Evolutionary conservation across 2,113 vertebrate species (phyloP).

Genomic region (Fulica atra): DNA sequence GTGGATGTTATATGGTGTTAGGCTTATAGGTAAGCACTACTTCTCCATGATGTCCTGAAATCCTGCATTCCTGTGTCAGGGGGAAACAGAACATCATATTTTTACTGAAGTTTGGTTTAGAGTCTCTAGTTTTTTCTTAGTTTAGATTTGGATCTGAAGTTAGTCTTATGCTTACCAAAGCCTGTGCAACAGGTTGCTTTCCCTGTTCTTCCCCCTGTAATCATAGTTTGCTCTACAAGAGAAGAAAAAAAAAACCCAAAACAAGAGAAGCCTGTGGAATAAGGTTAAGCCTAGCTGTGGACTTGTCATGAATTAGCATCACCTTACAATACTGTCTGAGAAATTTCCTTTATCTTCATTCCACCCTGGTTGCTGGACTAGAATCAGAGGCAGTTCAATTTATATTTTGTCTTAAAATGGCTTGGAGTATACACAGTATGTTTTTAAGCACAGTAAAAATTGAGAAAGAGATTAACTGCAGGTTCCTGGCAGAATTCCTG

Average conservation of each 20-base stretch:
- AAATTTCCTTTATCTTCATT: neutral
- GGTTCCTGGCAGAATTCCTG: neutral
- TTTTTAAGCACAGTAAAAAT: neutral
- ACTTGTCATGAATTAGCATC: neutral
- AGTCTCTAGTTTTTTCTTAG: neutral
- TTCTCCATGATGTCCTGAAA: neutral
- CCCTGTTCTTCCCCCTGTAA: neutral
- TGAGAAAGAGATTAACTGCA: neutral
- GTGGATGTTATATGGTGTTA: neutral
- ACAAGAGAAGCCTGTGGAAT: neutral
- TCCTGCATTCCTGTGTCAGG: neutral
- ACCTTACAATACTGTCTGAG: neutral
- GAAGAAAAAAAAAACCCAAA: neutral
- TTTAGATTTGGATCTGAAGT: neutral
- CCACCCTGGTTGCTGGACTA: neutral
- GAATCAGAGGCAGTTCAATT: neutral
- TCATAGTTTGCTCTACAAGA: neutral
- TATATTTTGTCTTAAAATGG: neutral
- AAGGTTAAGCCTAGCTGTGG: neutral
- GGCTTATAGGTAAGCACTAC: neutral
- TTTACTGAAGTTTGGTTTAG: neutral
- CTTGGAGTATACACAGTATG: neutral
- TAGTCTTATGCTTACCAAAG: neutral
- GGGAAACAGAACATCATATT: neutral
- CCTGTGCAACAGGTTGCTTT: neutral